These are phyloP conservation scores for Onychomys leucogaster DNA, from an alignment of 2,797 vertebrate genomes.

Conservation along the genomic window DNA sequence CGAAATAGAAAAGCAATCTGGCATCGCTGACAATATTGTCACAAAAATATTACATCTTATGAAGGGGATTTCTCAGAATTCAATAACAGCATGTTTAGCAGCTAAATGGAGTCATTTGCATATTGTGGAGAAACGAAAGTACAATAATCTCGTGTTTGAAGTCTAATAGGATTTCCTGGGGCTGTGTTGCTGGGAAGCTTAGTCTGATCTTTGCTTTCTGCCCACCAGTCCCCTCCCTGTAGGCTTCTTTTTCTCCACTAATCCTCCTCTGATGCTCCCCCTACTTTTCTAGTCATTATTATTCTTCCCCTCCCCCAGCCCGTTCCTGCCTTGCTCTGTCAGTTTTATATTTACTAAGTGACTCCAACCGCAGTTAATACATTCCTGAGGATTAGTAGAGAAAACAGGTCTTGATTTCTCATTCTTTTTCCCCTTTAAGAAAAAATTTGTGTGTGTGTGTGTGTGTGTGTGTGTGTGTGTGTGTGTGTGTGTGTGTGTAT, in stretches of 20 bases:
- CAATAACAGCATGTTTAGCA: conserved; percentile 73
- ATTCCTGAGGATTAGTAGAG: not conserved
- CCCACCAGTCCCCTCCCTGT: not conserved
- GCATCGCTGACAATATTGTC: conserved; percentile 75
- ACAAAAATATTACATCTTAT: conserved; percentile 79
- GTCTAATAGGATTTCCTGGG: conserved; percentile 66
- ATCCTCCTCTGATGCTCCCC: not conserved
- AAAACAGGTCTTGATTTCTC: not conserved
- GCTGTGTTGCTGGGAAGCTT: not conserved
- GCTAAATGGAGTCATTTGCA: conserved; percentile 78
- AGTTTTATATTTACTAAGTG: not conserved
- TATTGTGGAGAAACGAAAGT: conserved; percentile 73
- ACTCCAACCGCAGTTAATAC: not conserved
- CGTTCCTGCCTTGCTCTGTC: not conserved
- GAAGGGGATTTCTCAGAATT: conserved; percentile 73
- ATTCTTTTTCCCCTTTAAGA: not conserved
- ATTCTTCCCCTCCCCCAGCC: not conserved
- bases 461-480: not conserved
- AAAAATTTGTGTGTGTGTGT: not conserved
- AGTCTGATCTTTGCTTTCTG: not conserved
- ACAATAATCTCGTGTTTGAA: conserved; percentile 73
- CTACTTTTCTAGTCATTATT: not conserved
- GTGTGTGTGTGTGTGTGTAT: not conserved
- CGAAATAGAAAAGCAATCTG: conserved; percentile 79
- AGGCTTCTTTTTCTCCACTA: no score